phyloP scores from a whole-genome alignment of 2,797 vertebrate genomes.

The Anabacerthia variegaticeps region DNA sequence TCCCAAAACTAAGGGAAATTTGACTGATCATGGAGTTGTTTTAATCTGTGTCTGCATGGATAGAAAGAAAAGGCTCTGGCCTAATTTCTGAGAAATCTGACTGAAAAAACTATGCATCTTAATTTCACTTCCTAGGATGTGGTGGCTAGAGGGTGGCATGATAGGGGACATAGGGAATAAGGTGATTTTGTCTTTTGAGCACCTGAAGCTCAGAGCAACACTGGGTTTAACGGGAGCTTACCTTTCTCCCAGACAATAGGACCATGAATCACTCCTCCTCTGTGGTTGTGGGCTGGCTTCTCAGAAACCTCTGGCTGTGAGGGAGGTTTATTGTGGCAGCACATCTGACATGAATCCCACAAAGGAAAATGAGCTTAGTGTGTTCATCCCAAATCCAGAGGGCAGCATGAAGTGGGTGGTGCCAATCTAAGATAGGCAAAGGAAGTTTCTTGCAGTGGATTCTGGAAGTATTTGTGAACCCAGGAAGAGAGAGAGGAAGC shows the following conservation, averaged over 20 bases:
- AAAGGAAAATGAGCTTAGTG: background rate
- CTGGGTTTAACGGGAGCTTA: background rate
- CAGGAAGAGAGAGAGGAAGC: background rate
- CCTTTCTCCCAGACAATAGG: background rate
- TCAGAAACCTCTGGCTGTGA: background rate
- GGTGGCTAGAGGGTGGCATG: background rate
- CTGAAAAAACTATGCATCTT: background rate
- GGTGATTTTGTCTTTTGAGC: background rate
- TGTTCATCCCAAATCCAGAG: background rate
- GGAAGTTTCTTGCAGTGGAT: background rate
- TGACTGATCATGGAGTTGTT: accelerated
- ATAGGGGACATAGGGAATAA: background rate
- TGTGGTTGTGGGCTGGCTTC: background rate
- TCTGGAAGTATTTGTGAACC: background rate
- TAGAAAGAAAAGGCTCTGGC: background rate
- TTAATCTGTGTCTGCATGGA: background rate
- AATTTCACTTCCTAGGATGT: background rate
- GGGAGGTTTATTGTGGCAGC: background rate
- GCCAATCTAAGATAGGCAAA: background rate
- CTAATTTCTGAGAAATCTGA: background rate
- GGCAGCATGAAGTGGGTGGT: background rate
- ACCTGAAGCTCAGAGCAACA: background rate
- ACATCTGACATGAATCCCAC: background rate
- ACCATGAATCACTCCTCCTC: background rate
- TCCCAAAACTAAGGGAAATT: background rate